A percentile compares a stretch with the other conserved stretches of the same genome.
Evolutionary conservation across 2,113 vertebrate genomes (phyloP).

Genomic region (Propithecus coquereli): DNA sequence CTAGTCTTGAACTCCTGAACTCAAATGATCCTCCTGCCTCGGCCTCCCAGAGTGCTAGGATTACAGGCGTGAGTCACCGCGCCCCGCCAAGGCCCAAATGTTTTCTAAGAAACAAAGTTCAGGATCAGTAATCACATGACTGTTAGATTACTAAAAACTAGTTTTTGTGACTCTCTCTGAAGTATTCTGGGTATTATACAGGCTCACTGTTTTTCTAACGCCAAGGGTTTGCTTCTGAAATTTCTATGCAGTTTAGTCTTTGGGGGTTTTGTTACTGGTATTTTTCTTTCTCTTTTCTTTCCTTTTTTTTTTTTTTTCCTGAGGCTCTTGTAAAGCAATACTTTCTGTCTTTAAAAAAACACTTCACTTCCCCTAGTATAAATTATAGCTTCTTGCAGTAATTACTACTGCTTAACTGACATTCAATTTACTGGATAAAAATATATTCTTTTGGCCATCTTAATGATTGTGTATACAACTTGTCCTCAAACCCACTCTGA

Average conservation of each 20-base stretch:
- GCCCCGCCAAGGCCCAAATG: background rate
- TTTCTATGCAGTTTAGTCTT: background rate
- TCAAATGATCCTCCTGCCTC: no score
- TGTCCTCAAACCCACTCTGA: constrained; percentile 58
- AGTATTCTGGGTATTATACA: background rate
- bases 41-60: no score
- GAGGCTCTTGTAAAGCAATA: constrained; percentile 13
- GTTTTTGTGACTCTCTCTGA: background rate
- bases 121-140: background rate
- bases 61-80: no score
- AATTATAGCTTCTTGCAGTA: constrained; percentile 56
- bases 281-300: background rate
- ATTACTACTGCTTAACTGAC: constrained; percentile 49
- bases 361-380: constrained; percentile 31
- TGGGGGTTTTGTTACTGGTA: background rate
- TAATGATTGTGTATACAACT: constrained; percentile 68
- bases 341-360: constrained; percentile 35
- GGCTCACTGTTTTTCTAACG: background rate
- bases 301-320: background rate
- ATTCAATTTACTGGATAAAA: constrained; percentile 63
- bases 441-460: constrained; percentile 55
- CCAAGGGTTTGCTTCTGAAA: background rate
- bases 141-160: background rate
- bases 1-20: no score
- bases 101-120: background rate